Percentiles rank a stretch among this genome's conserved stretches.
These are phyloP conservation scores for Rhopilema esculentum DNA, from an alignment of 30 jellyfish, hydroid and myxozoan species.

Conservation along the genomic window DNA sequence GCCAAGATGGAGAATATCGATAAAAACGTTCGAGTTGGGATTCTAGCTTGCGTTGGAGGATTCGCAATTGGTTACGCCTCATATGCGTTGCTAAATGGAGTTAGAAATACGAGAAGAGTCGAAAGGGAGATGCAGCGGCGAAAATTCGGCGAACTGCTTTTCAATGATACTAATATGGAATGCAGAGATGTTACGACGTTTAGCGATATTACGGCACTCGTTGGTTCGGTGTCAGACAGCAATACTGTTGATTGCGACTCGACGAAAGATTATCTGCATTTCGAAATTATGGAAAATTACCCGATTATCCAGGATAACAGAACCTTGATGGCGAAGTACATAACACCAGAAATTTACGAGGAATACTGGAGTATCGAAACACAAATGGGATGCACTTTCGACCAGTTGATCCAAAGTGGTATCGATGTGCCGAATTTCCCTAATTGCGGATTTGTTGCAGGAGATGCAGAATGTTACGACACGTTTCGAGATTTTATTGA, in stretches of 20 bases:
- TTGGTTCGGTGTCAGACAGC: slow-evolving; percentile 38
- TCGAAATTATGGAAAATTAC: slow-evolving; percentile 59
- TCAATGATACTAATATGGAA: slow-evolving; percentile 4
- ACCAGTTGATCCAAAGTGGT: slow-evolving; percentile 53
- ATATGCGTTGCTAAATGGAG: slow-evolving; percentile 14
- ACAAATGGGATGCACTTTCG: slow-evolving; percentile 42
- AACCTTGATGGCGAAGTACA: slow-evolving; percentile 57
- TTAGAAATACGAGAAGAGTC: neutral
- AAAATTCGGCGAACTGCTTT: slow-evolving; percentile 35
- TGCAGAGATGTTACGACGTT: slow-evolving; percentile 22
- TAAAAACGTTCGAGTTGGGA: slow-evolving; percentile 34
- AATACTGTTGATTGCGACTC: slow-evolving; percentile 15
- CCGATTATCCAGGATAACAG: slow-evolving; percentile 32
- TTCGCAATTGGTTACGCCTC: slow-evolving; percentile 52
- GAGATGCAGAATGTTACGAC: slow-evolving; percentile 49
- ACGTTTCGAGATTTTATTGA: slow-evolving; percentile 32
- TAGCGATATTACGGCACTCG: slow-evolving; percentile 58
- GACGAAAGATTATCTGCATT: slow-evolving; percentile 41
- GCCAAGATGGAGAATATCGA: slow-evolving; percentile 30
- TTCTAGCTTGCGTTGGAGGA: slow-evolving; percentile 55
- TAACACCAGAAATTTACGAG: slow-evolving; percentile 61
- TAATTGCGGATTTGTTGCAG: slow-evolving; percentile 61
- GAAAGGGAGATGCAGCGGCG: neutral
- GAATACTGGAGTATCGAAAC: slow-evolving; percentile 64
- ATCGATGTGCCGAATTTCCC: slow-evolving; percentile 64